Base-by-base conservation (phyloP, 2,797 vertebrate genomes). In the Lutjanus argentimaculatus region DNA sequence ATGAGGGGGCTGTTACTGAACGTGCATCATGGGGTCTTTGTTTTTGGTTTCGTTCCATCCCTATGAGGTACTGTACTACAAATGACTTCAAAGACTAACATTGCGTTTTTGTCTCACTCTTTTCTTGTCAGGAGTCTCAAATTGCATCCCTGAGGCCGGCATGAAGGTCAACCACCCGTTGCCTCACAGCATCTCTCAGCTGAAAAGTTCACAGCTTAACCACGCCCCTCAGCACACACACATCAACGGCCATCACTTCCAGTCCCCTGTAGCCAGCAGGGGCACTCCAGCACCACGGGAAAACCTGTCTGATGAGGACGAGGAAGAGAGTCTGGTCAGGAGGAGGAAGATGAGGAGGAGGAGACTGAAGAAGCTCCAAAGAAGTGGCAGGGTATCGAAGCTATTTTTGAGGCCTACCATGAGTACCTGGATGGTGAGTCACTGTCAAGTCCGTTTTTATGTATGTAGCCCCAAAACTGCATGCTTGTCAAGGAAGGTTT, bases 371-470 rank as follows among this genome's bases (percentile, higher is more conserved):
- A 92, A 70, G 88, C 95, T 59, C 94, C 96, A 74, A 96, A 91
- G 86, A 97, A 95, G 92, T 98, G 97, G 97, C 96, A 96, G 81
- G 97, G 97, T 69, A 98, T 98, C 11, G 97, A 98, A 93, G 95
- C 97, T 36, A 92, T 98, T 87, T 97, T 98, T 77, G 97, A 97
- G 90, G 97, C 97, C 82, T 98, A 97, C 89, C 97, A 98, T 87
- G 97, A 97, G 56, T 96, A 98, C 25, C 93, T 96, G 85, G 97
- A 98, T 84, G 97, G 97, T 98, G 78, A 88, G 92, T 89, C 19
- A 22, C 5, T 17, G 17, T 78, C 46, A 9, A 46, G 66, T 30
- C 14, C 25, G 7, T 19, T 80, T 36, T 55, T 17, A 46, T 57
- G 2, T 12, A 13, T 16, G 6, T 12, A 16, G 51, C 14, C 7